phyloP scores from a whole-genome alignment of 2,888 invertebrate genomes.

The Ectemnius lituratus region DNA sequence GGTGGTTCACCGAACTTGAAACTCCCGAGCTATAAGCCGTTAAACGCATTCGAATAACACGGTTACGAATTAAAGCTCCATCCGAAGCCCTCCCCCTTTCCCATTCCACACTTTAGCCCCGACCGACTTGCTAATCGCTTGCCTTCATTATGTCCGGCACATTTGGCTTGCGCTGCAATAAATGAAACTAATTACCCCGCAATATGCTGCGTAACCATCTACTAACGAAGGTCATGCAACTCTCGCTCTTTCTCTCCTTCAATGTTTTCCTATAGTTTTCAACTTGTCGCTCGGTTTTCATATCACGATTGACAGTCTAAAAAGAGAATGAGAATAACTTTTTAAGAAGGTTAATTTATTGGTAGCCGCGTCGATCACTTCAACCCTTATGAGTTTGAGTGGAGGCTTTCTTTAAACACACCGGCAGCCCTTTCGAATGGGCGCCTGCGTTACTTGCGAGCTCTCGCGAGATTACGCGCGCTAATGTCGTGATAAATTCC shows the following conservation, averaged over 20 bases:
- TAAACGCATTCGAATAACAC: slow-evolving; percentile 14
- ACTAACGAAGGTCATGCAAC: too few species aligned
- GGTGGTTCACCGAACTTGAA: slow-evolving; percentile 31
- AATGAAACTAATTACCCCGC: background rate
- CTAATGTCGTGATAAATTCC: slow-evolving; percentile 6
- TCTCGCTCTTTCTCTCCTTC: too few species aligned
- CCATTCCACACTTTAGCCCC: background rate
- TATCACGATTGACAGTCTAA: too few species aligned
- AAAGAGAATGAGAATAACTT: too few species aligned
- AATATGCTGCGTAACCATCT: background rate
- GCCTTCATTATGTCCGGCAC: slow-evolving; percentile 4
- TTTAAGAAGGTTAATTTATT: too few species aligned
- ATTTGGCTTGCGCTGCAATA: background rate
- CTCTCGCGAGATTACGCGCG: background rate
- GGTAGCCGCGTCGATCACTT: too few species aligned
- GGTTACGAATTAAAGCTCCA: slow-evolving; percentile 10
- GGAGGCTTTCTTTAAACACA: too few species aligned
- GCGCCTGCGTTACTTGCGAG: too few species aligned
- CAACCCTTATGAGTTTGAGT: too few species aligned
- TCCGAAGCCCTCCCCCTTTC: background rate
- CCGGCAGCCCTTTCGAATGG: too few species aligned
- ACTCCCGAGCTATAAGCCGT: slow-evolving; percentile 17
- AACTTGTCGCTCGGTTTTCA: too few species aligned
- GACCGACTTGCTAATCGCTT: background rate
- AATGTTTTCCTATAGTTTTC: too few species aligned